A percentile compares a stretch with the other conserved stretches of the same genome.
Evolutionary conservation across 2,888 invertebrate genomes (phyloP).

Genomic region (Volucella bombylans): DNA sequence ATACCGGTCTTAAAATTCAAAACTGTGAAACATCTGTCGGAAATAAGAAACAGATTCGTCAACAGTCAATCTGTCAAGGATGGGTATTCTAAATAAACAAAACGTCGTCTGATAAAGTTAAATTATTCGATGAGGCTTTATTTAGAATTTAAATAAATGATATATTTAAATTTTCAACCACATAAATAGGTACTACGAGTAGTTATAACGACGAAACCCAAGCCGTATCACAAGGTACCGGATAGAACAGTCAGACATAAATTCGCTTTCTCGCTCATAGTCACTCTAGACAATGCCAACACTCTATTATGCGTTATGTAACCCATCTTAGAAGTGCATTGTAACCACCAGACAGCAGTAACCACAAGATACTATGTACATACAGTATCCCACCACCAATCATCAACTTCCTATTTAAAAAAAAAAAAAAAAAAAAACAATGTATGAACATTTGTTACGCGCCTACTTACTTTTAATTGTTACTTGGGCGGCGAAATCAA

Average conservation of each 20-base stretch:
- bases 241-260: slow-evolving; percentile 32
- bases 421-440: slow-evolving; percentile 70
- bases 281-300: slow-evolving; percentile 52
- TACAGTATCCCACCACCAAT: neutral
- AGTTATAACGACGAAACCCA: too few relatives aligned
- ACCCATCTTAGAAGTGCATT: slow-evolving; percentile 19
- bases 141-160: too few relatives aligned
- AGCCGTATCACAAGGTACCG: neutral
- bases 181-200: too few relatives aligned
- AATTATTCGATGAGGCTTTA: too few relatives aligned
- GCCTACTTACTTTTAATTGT: slow-evolving; percentile 74
- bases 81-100: too few relatives aligned
- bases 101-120: too few relatives aligned
- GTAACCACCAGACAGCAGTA: neutral
- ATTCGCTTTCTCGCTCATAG: slow-evolving; percentile 17
- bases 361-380: neutral
- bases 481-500: slow-evolving; percentile 66
- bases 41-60: too few relatives aligned
- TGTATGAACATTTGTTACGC: slow-evolving; percentile 58
- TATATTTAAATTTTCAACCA: too few relatives aligned
- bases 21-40: too few relatives aligned
- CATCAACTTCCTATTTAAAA: neutral
- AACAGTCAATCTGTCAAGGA: too few relatives aligned
- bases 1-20: too few relatives aligned
- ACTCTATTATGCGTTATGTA: slow-evolving; percentile 3